Conservation (phyloP, 2,113 vertebrate genomes). For the Himantopus leucocephalus region DNA sequence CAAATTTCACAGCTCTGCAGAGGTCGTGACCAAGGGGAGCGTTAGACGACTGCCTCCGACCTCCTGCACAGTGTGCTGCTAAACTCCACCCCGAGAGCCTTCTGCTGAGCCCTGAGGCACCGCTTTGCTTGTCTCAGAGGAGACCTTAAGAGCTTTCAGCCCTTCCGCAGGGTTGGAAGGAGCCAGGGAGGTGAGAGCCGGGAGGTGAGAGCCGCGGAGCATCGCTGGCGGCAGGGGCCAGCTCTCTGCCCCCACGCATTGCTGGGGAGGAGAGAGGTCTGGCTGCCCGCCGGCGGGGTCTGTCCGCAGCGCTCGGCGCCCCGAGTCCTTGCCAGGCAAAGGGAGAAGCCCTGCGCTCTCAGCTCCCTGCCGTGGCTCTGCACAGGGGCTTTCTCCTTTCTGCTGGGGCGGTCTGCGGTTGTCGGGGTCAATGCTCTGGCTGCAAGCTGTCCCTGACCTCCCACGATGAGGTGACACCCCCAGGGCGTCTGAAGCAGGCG, state of each 20-base stretch:
- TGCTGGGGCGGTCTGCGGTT: neutral
- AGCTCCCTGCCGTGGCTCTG: neutral
- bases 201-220: neutral
- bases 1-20: neutral
- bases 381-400: neutral
- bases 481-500: neutral
- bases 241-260: accelerated
- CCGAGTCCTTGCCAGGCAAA: accelerated
- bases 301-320: neutral
- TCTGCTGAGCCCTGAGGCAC: neutral
- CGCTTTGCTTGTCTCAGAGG: neutral
- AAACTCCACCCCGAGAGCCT: accelerated
- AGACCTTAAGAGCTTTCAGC: neutral
- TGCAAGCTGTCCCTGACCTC: neutral
- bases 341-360: neutral
- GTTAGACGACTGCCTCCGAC: neutral
- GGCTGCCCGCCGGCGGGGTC: neutral
- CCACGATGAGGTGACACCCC: neutral
- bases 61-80: neutral
- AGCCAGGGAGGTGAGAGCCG: neutral
- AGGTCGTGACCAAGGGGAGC: neutral
- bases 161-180: neutral
- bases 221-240: neutral
- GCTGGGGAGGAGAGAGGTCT: neutral
- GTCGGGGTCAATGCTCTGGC: neutral